Conservation (phyloP, 2,797 vertebrate species). For the Tamandua tetradactyla region DNA sequence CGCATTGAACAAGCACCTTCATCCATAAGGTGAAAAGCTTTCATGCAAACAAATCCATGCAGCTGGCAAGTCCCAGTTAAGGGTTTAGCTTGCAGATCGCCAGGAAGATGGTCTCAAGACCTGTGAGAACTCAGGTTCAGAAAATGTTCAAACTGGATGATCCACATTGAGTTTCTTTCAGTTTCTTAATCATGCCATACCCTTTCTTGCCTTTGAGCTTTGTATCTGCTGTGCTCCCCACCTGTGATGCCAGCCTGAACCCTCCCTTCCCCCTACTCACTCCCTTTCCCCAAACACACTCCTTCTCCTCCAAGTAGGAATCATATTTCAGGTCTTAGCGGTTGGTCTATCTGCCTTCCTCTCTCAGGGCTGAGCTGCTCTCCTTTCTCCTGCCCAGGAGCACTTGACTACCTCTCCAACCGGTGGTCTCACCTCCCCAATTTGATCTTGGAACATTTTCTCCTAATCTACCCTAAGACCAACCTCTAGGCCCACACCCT, state of each 20-base stretch:
- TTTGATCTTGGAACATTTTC: background rate
- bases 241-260: no score
- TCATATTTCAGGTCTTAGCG: background rate
- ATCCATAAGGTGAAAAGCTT: background rate
- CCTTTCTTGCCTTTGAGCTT: background rate
- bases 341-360: background rate
- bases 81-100: background rate
- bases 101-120: background rate
- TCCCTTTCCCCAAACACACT: fast-evolving
- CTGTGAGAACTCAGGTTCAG: background rate
- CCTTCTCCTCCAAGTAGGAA: background rate
- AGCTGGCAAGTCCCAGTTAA: background rate
- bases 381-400: background rate
- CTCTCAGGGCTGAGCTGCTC: background rate
- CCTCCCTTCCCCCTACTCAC: background rate
- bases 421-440: background rate
- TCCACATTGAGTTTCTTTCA: background rate
- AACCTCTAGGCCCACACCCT: background rate
- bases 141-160: background rate
- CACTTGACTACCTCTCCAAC: background rate
- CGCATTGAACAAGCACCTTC: background rate
- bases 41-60: background rate
- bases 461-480: background rate
- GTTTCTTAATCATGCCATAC: background rate
- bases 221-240: background rate